Conservation (phyloP, 1,140 invertebrate genomes). For the Diorhabda elongata region DNA sequence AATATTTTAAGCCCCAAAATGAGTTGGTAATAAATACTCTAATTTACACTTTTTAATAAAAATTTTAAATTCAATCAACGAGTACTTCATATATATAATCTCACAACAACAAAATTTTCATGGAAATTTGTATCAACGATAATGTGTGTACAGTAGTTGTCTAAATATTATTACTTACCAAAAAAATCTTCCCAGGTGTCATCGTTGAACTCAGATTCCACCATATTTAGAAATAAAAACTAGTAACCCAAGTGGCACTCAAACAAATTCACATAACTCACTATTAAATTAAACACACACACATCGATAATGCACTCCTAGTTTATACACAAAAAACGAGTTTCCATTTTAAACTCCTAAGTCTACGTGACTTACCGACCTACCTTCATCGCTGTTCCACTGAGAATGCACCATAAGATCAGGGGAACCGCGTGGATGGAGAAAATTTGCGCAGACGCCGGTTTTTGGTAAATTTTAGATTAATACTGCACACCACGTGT, state of each 20-base stretch:
- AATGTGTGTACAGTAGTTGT: too few relatives aligned
- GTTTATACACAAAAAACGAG: not conserved
- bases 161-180: constrained; percentile 27
- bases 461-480: not conserved
- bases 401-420: not conserved
- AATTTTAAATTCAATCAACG: too few relatives aligned
- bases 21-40: too few relatives aligned
- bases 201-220: constrained; percentile 32
- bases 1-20: too few relatives aligned
- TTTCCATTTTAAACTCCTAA: not conserved
- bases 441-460: not conserved
- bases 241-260: constrained; percentile 21
- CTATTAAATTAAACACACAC: constrained; percentile 17
- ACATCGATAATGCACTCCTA: constrained; percentile 1
- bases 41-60: too few relatives aligned
- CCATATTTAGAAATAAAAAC: constrained; percentile 34
- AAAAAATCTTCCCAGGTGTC: constrained; percentile 42
- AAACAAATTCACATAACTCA: constrained; percentile 34
- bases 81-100: not conserved
- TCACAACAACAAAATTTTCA: too few relatives aligned
- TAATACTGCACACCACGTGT: not conserved
- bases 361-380: not conserved
- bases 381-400: not conserved
- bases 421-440: not conserved
- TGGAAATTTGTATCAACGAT: too few relatives aligned